Evolutionary conservation across 2,797 vertebrate genomes (phyloP).

Genomic region (Fundulus diaphanus): DNA sequence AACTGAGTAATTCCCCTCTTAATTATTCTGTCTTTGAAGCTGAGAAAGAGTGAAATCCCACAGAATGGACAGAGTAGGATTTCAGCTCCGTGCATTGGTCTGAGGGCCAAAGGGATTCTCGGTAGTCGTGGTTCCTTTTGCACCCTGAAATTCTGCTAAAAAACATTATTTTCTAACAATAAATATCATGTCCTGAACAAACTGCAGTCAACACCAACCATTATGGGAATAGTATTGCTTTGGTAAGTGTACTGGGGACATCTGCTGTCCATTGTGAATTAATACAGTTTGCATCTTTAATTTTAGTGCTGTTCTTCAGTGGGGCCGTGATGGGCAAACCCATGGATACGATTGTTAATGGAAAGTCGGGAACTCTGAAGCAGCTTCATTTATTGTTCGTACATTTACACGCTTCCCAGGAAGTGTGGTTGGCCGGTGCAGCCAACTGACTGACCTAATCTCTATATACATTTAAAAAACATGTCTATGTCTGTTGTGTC

Average conservation of each 20-base stretch:
- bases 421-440: too few relatives aligned
- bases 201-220: background rate
- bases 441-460: too few relatives aligned
- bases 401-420: too few relatives aligned
- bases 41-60: slow-evolving; percentile 7
- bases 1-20: slow-evolving; percentile 39
- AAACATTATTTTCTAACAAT: slow-evolving; percentile 7
- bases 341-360: too few relatives aligned
- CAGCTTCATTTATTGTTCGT: too few relatives aligned
- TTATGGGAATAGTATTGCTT: background rate
- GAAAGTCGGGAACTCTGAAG: too few relatives aligned
- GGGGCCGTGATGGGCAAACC: too few relatives aligned
- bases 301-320: background rate
- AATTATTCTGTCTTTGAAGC: slow-evolving; percentile 27
- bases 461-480: too few relatives aligned
- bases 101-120: background rate
- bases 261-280: slow-evolving; percentile 56
- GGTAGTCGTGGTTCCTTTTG: background rate
- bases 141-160: background rate
- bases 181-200: background rate
- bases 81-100: background rate
- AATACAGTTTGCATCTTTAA: slow-evolving; percentile 38
- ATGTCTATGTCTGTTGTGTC: too few relatives aligned
- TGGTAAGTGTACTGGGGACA: slow-evolving; percentile 45
- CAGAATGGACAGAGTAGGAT: background rate